Base-by-base conservation (phyloP, 2,888 invertebrate genomes). In the Muscina levida region DNA sequence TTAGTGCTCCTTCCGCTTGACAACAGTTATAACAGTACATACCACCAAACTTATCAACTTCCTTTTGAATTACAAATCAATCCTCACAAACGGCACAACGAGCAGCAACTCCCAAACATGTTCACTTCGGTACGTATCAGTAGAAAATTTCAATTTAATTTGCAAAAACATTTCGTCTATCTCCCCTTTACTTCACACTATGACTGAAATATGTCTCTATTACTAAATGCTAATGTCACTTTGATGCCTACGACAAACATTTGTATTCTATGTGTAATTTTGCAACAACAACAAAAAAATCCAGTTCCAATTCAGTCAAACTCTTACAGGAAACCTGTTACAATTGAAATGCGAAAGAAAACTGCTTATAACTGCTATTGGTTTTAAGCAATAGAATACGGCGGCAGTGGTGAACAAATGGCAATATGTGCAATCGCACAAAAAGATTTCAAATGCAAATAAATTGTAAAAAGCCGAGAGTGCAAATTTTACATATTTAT, bases 171-270 rank as follows among this genome's bases (percentile, higher is more conserved):
- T 42, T 62, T 22, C 13, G 3, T 24, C 24, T 13, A 15, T 15
- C 15, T 46, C 13, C n/a, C 2, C 37, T n/a, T 13, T 31, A 57
- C 22, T 22, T 22, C 62, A 42, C 11, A 15, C 17, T 39, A 39
- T 57, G 37, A 15, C 15, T 73, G 46, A 56, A 56, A 77, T 81
- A 77, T 81, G 81, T 81, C 81, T 81, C 68, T 81, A 81, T 81
- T 81, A 77, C 62, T 74, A 81, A 81, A 81, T 62, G 73, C 71
- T 74, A 74, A 74, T 77, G 80, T 74, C 80, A 77, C 71, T 74
- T 77, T 74, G 74, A 81, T 77, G 65, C 81, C 81, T 72, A 70
- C 62, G 44, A 62, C 68, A 77, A 75, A 81, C 77, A 72, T 77
- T 62, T 77, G 72, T 77, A 72, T 67, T 71, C 44, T 26, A n/a